These are phyloP conservation scores for Andrena flavipes DNA, from an alignment of 2,888 invertebrate species.

Conservation along the genomic window DNA sequence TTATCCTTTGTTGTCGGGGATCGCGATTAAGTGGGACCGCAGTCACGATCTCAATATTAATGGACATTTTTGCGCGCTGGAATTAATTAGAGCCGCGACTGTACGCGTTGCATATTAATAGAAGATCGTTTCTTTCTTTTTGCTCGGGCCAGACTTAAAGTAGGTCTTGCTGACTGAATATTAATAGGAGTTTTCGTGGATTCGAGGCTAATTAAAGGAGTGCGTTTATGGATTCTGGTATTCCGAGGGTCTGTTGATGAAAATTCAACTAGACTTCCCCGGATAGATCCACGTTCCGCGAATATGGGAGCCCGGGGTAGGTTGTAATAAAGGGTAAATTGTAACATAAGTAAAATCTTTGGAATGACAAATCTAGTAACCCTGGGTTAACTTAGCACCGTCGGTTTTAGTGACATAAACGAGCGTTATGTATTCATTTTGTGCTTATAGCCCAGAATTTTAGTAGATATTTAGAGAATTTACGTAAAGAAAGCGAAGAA, in stretches of 20 bases:
- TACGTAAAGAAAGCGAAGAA: no score
- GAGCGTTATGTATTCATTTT: no score
- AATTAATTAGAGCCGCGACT: conserved; percentile 18
- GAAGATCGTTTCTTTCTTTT: conserved; percentile 15
- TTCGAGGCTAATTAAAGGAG: conserved; percentile 27
- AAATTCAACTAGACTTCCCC: conserved; percentile 2
- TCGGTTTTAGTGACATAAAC: no score
- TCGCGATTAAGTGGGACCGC: conserved; percentile 12
- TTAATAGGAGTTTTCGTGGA: conserved; percentile 39
- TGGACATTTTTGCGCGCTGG: background rate
- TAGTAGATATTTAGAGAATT: no score
- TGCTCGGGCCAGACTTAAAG: conserved; percentile 7
- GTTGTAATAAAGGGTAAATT: no score
- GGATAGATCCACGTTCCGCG: background rate
- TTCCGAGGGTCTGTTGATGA: no score
- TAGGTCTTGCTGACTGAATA: conserved; percentile 20
- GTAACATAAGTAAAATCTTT: no score
- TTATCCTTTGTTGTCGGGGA: conserved; percentile 7
- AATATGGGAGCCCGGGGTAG: no score
- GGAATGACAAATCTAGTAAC: no score
- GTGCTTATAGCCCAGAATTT: no score
- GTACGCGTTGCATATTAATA: conserved; percentile 35
- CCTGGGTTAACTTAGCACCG: no score
- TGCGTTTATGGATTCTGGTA: conserved; percentile 1
- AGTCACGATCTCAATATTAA: conserved; percentile 29